These are phyloP conservation scores for Flexamia atlantica DNA, from an alignment of 2,888 invertebrate genomes.

Conservation along the genomic window DNA sequence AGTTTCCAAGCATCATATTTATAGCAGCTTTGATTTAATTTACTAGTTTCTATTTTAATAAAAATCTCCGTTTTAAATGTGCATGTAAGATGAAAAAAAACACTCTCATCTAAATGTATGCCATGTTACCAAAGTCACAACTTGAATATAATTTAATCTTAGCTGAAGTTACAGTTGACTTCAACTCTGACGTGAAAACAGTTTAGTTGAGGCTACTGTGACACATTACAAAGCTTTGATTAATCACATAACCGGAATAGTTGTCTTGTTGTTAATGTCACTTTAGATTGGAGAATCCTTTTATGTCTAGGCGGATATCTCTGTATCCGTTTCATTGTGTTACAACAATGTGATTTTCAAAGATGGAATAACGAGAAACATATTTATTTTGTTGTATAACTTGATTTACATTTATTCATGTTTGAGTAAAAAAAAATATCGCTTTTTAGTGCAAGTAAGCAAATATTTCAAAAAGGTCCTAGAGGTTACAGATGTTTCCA, in stretches of 20 bases:
- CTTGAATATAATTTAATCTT: background rate
- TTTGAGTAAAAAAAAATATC: no score
- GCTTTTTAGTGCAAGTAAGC: no score
- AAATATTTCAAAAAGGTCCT: background rate
- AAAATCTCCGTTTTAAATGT: no score
- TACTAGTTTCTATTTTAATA: no score
- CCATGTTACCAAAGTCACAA: no score
- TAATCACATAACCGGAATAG: slow-evolving; percentile 19
- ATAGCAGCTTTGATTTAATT: no score
- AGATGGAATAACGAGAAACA: no score
- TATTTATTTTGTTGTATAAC: no score
- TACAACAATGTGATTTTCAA: background rate
- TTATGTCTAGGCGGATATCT: background rate
- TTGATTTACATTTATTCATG: no score
- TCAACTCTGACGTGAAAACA: background rate
- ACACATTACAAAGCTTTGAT: slow-evolving; percentile 11
- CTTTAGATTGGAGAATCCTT: slow-evolving; percentile 18
- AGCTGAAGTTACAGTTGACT: background rate
- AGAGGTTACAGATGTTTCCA: slow-evolving; percentile 4
- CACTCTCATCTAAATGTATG: no score
- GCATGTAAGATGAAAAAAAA: no score
- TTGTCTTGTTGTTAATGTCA: slow-evolving; percentile 17
- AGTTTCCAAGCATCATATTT: no score
- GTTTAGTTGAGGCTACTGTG: background rate
- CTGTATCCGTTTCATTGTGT: background rate